Evolutionary conservation across 2,797 vertebrate species (phyloP), one percentile per base, ranked within the genome.

Genomic region (Caiman crocodilus): DNA sequence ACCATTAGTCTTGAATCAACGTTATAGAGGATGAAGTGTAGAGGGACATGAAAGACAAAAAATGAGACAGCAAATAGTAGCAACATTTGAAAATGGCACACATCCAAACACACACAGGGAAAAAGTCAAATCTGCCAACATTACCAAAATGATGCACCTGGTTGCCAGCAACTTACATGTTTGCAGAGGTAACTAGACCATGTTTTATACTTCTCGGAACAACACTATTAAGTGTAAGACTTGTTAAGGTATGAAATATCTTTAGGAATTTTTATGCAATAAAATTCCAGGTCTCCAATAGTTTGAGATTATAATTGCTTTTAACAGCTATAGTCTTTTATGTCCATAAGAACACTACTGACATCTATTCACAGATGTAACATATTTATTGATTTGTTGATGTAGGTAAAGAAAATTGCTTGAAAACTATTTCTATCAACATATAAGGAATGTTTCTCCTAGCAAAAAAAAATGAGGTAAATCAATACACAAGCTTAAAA

Each of bases 341-440:
- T 79, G 30, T 30, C 76, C 12, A 28, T 18, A 7, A 6, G 2
- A 59, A 64, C 18, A 84, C 35, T 92, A 77, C 26, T 77, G 75
- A 82, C 10, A 79, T 57, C 9, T 32, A 17, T 74, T 74, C 63
- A 91, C 1, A 89, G 71, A 79, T 84, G 8, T 61, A 94, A 93
- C 11, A 61, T 0, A 5, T 89, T 84, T 76, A 81, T 20, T 92
- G 63, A 95, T 88, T 93, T 92, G 88, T 59, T 77, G 25, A 14
- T 58, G 2, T 26, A 85, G 14, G 42, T 28, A 79, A 94, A 63
- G 76, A 90, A 88, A 76, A 86, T 69, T 91, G 84, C 59, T 95
- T 77, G 58, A 91, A 93, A 78, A 84, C 23, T 89, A 35, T 17
- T 87, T 60, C 65, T 87, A 71, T 23, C 85, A 85, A 87, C 89